A percentile compares a stretch with the other conserved stretches of the same genome.
Evolutionary conservation across 2,797 vertebrate genomes (phyloP).

Genomic region (Pipistrellus pygmaeus): DNA sequence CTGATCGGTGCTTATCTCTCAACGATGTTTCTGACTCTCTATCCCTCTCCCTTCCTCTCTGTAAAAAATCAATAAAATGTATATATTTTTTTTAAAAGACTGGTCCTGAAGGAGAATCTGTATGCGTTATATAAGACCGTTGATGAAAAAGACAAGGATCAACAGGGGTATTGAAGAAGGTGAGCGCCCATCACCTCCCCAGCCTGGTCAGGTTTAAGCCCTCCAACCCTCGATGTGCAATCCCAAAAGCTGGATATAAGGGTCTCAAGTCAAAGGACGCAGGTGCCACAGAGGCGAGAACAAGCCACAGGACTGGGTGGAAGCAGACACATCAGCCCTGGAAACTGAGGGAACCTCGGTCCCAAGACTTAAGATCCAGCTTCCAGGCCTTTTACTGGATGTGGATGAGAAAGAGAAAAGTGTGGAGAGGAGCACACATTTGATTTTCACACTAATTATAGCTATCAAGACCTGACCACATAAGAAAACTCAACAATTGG

Average conservation of each 20-base stretch:
- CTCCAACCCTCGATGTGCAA: not conserved
- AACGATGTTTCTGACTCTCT: no score
- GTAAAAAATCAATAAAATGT: no score
- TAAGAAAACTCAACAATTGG: not conserved
- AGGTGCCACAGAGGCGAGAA: not conserved
- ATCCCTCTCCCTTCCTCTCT: no score
- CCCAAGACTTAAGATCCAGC: not conserved
- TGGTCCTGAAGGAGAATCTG: not conserved
- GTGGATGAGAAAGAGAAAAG: not conserved
- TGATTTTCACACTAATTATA: not conserved
- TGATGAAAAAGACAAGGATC: not conserved
- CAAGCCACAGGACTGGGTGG: not conserved
- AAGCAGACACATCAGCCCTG: not conserved
- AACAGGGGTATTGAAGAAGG: not conserved
- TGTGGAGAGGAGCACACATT: no score
- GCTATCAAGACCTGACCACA: not conserved
- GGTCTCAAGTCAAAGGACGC: not conserved
- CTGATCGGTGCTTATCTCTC: no score
- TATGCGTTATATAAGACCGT: not conserved
- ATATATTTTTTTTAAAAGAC: not conserved
- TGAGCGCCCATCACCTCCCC: not conserved
- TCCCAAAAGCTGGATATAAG: not conserved
- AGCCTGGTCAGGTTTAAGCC: not conserved
- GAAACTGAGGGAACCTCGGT: not conserved
- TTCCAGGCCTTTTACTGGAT: not conserved